Evolutionary conservation across 2,113 vertebrate genomes (phyloP), one percentile per base, ranked within the genome.

Genomic region (Oxyruncus cristatus): DNA sequence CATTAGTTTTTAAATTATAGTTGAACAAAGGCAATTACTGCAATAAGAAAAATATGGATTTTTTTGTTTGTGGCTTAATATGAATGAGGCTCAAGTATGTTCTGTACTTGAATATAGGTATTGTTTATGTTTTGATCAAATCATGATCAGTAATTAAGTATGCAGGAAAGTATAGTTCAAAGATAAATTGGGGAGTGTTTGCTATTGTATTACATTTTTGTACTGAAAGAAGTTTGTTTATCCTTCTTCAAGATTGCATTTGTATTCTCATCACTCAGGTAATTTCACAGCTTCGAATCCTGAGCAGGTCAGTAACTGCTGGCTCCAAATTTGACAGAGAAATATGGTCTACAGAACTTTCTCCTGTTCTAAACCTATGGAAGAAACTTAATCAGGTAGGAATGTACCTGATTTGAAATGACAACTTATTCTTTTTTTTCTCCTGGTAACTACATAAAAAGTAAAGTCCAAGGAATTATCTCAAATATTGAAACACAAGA

Each of bases 341-440:
- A 97, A 97, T 99, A 83, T 99, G 99, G 99, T 99, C 99, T 20
- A 98, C 98, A 88, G 99, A 99, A 72, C 98, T 99, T 72, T 99
- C 99, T 75, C 99, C 99, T 53, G 94, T 99, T 74, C 99, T 99
- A 89, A 99, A 98, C 94, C 97, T 99, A 27, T 99, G 99, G 99
- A 99, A 99, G 97, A 99, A 99, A 95, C 98, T 99, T 85, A 99
- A 99, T 94, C 99, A 99, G 99, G 99, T 99, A 93, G 88, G 98
- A 93, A 79, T 65, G 27, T 9, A 66, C 18, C 20, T 79, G 63
- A 62, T 89, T 74, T 85, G 14, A 70, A 89, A 88, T 65, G 4
- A 27, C 9, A 44, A 22, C 6, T 28, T 82, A 17, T 79, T 27
- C 35, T 62, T 77, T 47, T 71, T 50, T 28, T 67, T 33, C 22